Evolutionary conservation across 2,888 invertebrate genomes (phyloP).

Genomic region (Aspidapion aeneum): DNA sequence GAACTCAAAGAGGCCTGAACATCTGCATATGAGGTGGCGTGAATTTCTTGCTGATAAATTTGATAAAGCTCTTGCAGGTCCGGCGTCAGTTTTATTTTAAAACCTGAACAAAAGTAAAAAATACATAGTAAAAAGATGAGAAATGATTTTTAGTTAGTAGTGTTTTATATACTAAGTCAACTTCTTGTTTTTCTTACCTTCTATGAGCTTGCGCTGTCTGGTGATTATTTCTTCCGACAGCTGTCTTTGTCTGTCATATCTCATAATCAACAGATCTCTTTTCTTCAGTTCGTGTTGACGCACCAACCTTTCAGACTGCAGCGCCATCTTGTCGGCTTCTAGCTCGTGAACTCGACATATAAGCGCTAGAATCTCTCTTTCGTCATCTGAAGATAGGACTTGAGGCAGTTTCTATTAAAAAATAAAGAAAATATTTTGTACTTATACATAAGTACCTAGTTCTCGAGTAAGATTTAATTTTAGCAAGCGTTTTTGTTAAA

Average conservation of each 20-base stretch:
- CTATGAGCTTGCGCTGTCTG: conserved; percentile 78
- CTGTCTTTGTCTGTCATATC: conserved; percentile 79
- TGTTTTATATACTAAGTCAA: background rate
- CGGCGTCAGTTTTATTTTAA: conserved; percentile 64
- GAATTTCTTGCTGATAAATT: conserved; percentile 83
- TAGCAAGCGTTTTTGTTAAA: too few species aligned
- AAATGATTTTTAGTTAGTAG: background rate
- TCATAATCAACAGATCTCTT: conserved; percentile 76
- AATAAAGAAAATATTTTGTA: too few species aligned
- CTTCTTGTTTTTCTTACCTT: too few species aligned
- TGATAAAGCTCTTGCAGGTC: conserved; percentile 78
- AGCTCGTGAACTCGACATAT: conserved; percentile 91
- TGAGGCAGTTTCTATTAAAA: conserved; percentile 72
- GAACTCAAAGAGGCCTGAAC: conserved; percentile 49
- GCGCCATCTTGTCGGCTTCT: conserved; percentile 90
- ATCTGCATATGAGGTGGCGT: conserved; percentile 73
- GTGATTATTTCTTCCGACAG: conserved; percentile 91
- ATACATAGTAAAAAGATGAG: background rate
- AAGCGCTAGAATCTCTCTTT: conserved; percentile 82
- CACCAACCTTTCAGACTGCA: conserved; percentile 83
- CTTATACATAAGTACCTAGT: too few species aligned
- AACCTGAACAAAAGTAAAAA: conserved; percentile 50
- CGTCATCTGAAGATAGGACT: conserved; percentile 81
- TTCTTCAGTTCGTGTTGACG: conserved; percentile 83
- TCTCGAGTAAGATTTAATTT: too few species aligned